Conservation (phyloP, 2,113 vertebrate genomes). For the Tachuris rubrigastra region DNA sequence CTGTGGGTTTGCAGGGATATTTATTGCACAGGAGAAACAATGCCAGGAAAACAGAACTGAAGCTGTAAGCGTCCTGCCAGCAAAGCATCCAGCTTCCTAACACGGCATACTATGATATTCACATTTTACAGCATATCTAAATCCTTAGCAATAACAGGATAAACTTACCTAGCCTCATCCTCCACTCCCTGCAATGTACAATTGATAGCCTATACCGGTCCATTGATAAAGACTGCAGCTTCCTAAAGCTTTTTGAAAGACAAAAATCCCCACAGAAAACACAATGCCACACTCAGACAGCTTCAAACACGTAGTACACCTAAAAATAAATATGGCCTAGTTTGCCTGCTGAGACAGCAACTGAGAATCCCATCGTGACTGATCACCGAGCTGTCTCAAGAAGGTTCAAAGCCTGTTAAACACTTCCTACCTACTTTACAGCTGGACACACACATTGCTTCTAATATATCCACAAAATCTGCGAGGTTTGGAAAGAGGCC, state of each 20-base stretch:
- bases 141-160: background rate
- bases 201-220: background rate
- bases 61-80: background rate
- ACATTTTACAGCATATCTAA: background rate
- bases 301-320: background rate
- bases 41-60: background rate
- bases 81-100: background rate
- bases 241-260: background rate
- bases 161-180: background rate
- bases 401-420: conserved; percentile 26
- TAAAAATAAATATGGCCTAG: conserved; percentile 15
- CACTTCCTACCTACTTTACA: background rate
- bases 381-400: background rate
- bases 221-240: background rate
- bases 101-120: background rate
- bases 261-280: background rate
- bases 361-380: background rate
- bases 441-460: background rate
- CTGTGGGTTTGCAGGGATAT: background rate
- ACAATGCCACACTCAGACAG: background rate
- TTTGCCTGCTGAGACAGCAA: conserved; percentile 30
- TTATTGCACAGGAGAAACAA: conserved; percentile 6
- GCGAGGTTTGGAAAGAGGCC: conserved; percentile 30
- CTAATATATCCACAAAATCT: conserved; percentile 30
- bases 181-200: background rate